phyloP scores from a whole-genome alignment of 2,888 invertebrate genomes.

The Thysanoteuthis rhombus region DNA sequence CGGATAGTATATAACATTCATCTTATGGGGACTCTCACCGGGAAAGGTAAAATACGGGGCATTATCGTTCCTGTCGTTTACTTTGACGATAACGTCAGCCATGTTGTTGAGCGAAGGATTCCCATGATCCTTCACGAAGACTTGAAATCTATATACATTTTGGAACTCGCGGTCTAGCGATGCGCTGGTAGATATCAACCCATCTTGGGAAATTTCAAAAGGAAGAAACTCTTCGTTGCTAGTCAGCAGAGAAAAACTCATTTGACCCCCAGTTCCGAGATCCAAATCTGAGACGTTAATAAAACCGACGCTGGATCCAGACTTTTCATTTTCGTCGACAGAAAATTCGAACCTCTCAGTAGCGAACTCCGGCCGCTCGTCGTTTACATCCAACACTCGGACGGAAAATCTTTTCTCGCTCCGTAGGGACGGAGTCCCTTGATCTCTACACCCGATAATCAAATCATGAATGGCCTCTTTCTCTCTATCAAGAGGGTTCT shows the following conservation, averaged over 20 bases:
- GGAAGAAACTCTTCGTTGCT: neutral
- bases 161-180: neutral
- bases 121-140: conserved; percentile 12
- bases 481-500: neutral
- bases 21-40: neutral
- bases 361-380: neutral
- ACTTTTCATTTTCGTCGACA: neutral
- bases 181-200: neutral
- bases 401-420: neutral
- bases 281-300: neutral
- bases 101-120: neutral
- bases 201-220: neutral
- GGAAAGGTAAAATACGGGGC: neutral
- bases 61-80: neutral
- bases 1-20: neutral
- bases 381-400: neutral
- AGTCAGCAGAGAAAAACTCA: neutral
- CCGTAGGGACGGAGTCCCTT: neutral
- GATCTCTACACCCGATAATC: neutral
- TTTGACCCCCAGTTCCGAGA: neutral
- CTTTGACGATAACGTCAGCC: neutral
- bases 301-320: neutral
- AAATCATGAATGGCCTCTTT: neutral
- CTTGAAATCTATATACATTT: neutral
- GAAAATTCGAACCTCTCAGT: neutral